phyloP scores from a whole-genome alignment of 2,797 vertebrate species.

The Cyclopterus lumpus region DNA sequence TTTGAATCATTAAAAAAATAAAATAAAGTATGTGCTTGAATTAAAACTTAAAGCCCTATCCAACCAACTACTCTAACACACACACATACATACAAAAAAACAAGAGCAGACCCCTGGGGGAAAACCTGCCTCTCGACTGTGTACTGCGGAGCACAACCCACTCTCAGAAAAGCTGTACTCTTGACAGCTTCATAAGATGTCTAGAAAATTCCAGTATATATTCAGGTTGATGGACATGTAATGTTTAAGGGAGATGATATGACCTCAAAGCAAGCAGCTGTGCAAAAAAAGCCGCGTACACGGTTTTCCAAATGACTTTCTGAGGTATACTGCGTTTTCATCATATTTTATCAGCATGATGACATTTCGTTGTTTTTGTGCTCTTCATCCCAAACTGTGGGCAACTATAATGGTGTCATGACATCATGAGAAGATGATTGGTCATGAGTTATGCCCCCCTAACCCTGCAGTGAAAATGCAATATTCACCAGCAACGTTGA shows the following conservation, averaged over 20 bases:
- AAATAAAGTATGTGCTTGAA: background rate
- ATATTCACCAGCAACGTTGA: conserved; percentile 41
- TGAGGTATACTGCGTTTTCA: conserved; percentile 43
- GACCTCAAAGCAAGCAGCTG: conserved; percentile 51
- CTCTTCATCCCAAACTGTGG: conserved; percentile 37
- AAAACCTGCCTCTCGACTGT: conserved; percentile 5
- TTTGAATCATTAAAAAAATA: background rate
- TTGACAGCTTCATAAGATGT: conserved; percentile 61
- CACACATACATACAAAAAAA: conserved; percentile 1
- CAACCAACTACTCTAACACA: background rate
- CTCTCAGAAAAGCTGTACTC: conserved; percentile 42
- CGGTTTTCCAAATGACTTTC: conserved; percentile 52
- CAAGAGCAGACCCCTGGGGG: background rate
- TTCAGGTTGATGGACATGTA: conserved; percentile 56
- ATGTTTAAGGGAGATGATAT: conserved; percentile 61
- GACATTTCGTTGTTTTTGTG: conserved; percentile 39
- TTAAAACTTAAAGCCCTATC: background rate
- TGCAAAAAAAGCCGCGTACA: conserved; percentile 46
- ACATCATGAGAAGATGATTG: conserved; percentile 45
- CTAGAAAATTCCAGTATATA: conserved; percentile 44
- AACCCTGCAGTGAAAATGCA: conserved; percentile 32
- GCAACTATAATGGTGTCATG: conserved; percentile 49
- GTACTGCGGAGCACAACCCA: conserved; percentile 24
- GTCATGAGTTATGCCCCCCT: conserved; percentile 58
- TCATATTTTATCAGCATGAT: conserved; percentile 41